Conservation (phyloP, 2,888 invertebrate species). For the Elysia crispata region DNA sequence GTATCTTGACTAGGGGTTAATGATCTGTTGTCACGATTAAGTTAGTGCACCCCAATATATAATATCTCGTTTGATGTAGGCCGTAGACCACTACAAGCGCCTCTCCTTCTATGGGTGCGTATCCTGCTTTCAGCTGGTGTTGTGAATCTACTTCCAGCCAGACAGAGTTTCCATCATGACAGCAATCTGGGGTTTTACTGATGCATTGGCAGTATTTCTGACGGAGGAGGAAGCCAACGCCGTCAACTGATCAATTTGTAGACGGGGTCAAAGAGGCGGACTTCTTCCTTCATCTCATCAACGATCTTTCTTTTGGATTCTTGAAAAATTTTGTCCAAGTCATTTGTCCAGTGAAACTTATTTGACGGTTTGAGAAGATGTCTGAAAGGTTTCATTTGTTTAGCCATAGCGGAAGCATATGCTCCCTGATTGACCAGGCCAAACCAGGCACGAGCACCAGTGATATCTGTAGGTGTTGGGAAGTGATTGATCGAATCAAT, state of each 20-base stretch:
- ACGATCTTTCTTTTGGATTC: slow-evolving; percentile 49
- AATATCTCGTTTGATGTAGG: slow-evolving; percentile 47
- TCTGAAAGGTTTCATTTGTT: slow-evolving; percentile 56
- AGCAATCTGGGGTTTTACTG: too few relatives aligned
- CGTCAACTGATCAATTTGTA: slow-evolving; percentile 57
- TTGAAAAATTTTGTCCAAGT: slow-evolving; percentile 37
- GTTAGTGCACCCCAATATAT: slow-evolving; percentile 48
- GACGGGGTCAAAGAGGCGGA: slow-evolving; percentile 54
- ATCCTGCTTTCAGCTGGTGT: too few relatives aligned
- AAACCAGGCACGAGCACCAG: slow-evolving; percentile 58
- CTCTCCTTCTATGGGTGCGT: slow-evolving; percentile 45
- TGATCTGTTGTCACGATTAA: slow-evolving; percentile 54
- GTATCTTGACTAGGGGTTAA: slow-evolving; percentile 51
- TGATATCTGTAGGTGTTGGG: slow-evolving; percentile 55
- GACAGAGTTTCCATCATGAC: background rate
- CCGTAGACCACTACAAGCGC: slow-evolving; percentile 52
- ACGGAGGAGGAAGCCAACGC: slow-evolving; percentile 20
- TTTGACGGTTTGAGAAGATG: slow-evolving; percentile 56
- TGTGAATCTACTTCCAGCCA: background rate
- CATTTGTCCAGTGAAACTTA: slow-evolving; percentile 48
- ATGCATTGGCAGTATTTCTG: slow-evolving; percentile 49
- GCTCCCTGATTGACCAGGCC: slow-evolving; percentile 59
- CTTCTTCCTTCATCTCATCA: slow-evolving; percentile 55
- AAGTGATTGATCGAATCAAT: slow-evolving; percentile 55
- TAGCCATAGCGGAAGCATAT: slow-evolving; percentile 59